phyloP scores from a whole-genome alignment of 2,113 vertebrate species.

The Rafetus swinhoei region DNA sequence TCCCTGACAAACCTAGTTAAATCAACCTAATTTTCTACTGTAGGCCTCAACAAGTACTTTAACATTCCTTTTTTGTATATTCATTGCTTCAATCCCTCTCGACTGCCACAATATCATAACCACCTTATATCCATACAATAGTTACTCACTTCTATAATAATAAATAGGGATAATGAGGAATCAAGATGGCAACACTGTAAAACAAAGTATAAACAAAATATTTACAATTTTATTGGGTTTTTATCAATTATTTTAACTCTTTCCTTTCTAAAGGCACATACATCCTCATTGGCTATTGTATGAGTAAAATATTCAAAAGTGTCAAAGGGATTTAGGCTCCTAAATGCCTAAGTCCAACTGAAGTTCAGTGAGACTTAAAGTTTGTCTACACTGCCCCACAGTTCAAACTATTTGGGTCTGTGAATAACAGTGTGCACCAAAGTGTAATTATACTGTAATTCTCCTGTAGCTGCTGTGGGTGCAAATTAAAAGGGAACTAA shows the following conservation, averaged over 20 bases:
- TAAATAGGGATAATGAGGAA: background rate
- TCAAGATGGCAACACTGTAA: accelerated
- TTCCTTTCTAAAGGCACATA: background rate
- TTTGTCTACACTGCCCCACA: background rate
- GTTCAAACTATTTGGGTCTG: background rate
- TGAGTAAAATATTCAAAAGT: background rate
- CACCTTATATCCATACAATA: accelerated
- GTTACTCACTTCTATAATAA: background rate
- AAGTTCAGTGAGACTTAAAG: background rate
- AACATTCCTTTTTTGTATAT: background rate
- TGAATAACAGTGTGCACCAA: background rate
- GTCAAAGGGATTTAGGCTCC: background rate
- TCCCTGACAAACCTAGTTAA: no score
- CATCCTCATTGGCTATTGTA: background rate
- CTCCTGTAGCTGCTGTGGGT: background rate
- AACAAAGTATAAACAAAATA: accelerated
- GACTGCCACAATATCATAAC: accelerated
- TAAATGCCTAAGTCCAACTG: background rate
- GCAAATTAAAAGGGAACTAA: background rate
- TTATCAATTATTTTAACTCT: accelerated
- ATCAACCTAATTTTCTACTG: no score
- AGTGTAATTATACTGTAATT: background rate
- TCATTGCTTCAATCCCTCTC: background rate
- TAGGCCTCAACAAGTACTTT: no score
- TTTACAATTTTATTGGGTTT: background rate